Base-by-base conservation (phyloP, 2,888 invertebrate genomes). In the Athalia rosae region DNA sequence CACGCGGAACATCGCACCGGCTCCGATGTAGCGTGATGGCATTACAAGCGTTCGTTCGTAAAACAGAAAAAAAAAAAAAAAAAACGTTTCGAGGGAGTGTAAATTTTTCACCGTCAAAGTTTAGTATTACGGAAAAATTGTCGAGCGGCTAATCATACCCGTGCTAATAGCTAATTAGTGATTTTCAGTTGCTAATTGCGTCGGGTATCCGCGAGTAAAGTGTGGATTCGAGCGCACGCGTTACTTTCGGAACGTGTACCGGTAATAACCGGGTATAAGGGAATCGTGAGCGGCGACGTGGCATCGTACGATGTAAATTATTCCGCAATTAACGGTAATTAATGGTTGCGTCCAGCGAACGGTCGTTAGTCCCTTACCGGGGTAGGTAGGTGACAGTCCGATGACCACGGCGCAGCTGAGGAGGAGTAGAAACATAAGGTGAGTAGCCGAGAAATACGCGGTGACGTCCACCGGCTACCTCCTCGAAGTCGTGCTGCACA, bases 261-360 rank as follows among this genome's bases (percentile, higher is more conserved):
- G 59, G 62, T 74, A 74, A 74, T 74, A 74, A 74, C 74, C 48
- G 74, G 74, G 47, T 28, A 28, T 28, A 28, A 1, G 61, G 61
- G 74, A 50, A 74, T 74, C 74, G 71, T 11, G n/a, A 71, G 74
- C 61, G 13, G 9, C 13, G 15, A 61, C 43, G 7, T 58, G 7
- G 48, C 43, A 58, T 71, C 71, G 74, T 41, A 53, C 50, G 74
- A 61, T 62, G 74, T 74, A 62, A 74, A 74, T 74, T 74, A 74
- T 74, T 74, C 74, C 43, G 74, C 74, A 62, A 74, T 74, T 74
- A 74, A 74, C 74, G 74, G 74, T 74, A 74, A 74, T 74, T 74
- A 74, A 61, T 74, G 74, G 74, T 74, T 74, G 48, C 48, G 61
- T 61, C 48, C 74, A 62, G 28, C 74, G 43, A 61, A 15, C 9